Base-by-base conservation (phyloP, 1,140 invertebrate species). In the Cyclina sinensis region DNA sequence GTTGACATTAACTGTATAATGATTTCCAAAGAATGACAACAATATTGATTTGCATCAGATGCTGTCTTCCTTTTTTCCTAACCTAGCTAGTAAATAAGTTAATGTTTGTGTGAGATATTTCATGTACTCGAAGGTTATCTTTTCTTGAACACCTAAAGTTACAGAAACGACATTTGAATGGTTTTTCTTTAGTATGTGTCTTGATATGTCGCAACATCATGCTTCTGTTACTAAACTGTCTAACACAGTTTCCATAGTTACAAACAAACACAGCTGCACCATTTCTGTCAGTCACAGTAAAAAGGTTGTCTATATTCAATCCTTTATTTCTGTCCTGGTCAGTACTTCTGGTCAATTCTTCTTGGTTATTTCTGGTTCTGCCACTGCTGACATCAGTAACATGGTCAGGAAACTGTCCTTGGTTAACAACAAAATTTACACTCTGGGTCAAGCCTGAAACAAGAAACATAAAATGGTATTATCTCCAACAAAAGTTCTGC, bases 141-240 rank as follows among this genome's bases (percentile, higher is more conserved):
- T 78, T 78, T n/a, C 74, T 78, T 32, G 74, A 78, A 54, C 74
- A 78, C 9, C 32, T 54, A 18, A 35, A 51, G 4, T 27, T 65
- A 84, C 91, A 92, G 3, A 88, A 82, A 21, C 59, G 51, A 84
- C 91, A 92, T 30, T 78, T 21, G 65, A 87, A 91, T 57, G 91
- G 92, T 30, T 89, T 91, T 18, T 90, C 91, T 18, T 88, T 88
- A 1, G 87, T 91, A 93, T 99, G 98, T 0, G 98, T 99, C 93
- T 98, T 98, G 97, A 98, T 97, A 94, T 99, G 98, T 85, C 98
- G 98, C 95, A 98, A 98, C 92, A 99, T 62, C 1, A 74, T 32
- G 11, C 35, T 65, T 35, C 39, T 30, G 18, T 12, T 4, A 2
- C 14, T 2, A 54, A 78, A 78, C 74, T 35, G 3, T 39, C 24